Conservation (phyloP, 2,113 vertebrate genomes). For the Zingel zingel region DNA sequence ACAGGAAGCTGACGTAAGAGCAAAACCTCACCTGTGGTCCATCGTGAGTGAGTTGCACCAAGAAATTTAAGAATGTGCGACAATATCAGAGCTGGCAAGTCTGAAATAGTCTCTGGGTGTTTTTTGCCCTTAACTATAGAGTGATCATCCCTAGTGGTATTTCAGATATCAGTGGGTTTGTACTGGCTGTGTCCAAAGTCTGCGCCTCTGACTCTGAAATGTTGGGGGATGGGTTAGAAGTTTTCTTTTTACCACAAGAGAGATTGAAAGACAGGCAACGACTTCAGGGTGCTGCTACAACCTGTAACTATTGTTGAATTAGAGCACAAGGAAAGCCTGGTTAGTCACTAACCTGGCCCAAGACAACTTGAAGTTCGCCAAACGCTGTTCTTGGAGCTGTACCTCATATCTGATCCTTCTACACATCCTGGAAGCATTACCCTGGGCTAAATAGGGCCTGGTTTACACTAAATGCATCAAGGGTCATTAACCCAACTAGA, state of each 20-base stretch:
- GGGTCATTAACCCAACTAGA: background rate
- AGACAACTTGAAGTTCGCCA: background rate
- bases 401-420: constrained; percentile 14
- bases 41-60: constrained; percentile 31
- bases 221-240: constrained; percentile 32
- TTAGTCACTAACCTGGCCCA: background rate
- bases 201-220: constrained; percentile 56
- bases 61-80: constrained; percentile 35
- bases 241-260: constrained; percentile 17
- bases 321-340: background rate
- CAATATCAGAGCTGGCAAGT: constrained; percentile 34
- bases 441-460: background rate
- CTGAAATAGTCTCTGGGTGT: constrained; percentile 43
- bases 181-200: constrained; percentile 28
- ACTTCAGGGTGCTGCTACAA: constrained; percentile 25
- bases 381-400: constrained; percentile 12
- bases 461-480: background rate
- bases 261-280: constrained; percentile 6
- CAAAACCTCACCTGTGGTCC: constrained; percentile 44
- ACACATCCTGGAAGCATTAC: background rate
- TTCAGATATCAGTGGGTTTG: constrained; percentile 58
- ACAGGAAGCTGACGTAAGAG: constrained; percentile 37
- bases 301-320: background rate
- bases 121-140: constrained; percentile 29
- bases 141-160: constrained; percentile 43